Evolutionary conservation across 92 coral and sea anemone genomes (phyloP), one percentile per base, ranked within the genome.

Genomic region (Blastomussa wellsi): DNA sequence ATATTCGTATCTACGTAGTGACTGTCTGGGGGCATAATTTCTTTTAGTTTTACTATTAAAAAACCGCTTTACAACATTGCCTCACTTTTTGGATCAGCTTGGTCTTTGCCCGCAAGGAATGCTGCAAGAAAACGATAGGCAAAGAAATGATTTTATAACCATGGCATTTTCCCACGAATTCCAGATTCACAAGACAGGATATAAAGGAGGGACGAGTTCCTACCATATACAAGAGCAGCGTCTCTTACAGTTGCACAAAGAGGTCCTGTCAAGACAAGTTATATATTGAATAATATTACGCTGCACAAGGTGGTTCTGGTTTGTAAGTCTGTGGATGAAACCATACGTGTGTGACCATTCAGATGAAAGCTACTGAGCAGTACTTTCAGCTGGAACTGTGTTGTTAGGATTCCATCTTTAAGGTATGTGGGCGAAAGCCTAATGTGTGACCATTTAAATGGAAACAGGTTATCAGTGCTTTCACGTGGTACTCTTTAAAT

Each of bases 141-240:
- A 35, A 35, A 42, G 9, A 42, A 38, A 81, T 29, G 20, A 24
- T 7, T 35, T 26, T 55, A 14, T n/a, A 37, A 44, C n/a, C 5
- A 42, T 12, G 9, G 7, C 22, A 20, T 55, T 55, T 55, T 7
- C 15, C 1, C 28, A 24, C 17, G 26, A 29, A 6, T 57, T 24
- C 65, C 24, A 29, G 6, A 20, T 62, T 62, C 68, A 62, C 26
- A 62, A 62, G 68, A 24, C n/a, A 15, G 19, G 2, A 17, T 15
- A 59, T 17, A 19, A 26, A 15, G 41, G 38, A 0, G 9, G 22
- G 15, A 6, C 16, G 59, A 37, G 28, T 16, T 77, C 95, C 32
- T 76, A 96, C 98, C 98, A 42, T 96, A 96, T 35, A 93, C 94
- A 37, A 96, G 68, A 8, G 99, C 99, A 24, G 95, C 92, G 38